Conservation (phyloP, 2,797 vertebrate species). For the Pterois miles region DNA sequence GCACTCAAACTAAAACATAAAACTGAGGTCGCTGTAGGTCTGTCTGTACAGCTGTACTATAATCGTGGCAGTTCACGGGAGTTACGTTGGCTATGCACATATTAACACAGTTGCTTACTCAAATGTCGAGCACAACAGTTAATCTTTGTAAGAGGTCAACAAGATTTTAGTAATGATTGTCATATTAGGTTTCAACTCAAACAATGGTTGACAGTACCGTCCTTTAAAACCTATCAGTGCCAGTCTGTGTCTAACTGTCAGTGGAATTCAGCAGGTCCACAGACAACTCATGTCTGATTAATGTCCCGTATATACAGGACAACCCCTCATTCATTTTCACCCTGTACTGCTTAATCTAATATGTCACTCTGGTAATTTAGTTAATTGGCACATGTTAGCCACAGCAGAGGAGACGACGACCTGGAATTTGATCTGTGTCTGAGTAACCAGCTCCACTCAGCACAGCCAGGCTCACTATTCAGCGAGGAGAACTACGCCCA, state of each 20-base stretch:
- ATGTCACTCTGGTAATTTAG: not conserved
- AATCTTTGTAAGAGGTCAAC: not conserved
- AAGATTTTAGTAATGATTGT: not conserved
- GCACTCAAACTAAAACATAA: not conserved
- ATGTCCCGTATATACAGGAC: not conserved
- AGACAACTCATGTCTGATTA: not conserved
- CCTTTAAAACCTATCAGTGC: not conserved
- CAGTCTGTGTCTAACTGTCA: not conserved
- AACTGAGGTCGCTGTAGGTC: not conserved
- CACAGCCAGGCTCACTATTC: not conserved
- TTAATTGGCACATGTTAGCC: not conserved
- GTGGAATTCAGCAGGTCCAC: not conserved
- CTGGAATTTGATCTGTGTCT: conserved; percentile 25
- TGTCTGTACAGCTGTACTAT: not conserved
- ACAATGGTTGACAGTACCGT: not conserved
- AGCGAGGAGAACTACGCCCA: not conserved
- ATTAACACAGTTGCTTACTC: not conserved
- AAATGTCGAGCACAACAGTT: not conserved
- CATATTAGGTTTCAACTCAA: not conserved
- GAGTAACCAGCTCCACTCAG: not conserved
- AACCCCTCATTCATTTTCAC: not conserved
- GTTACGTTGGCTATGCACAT: not conserved
- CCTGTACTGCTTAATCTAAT: conserved; percentile 9
- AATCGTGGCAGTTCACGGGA: too few relatives aligned
- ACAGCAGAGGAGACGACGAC: not conserved